Conservation (phyloP, 2,888 invertebrate species). For the Himalopsyche tibetana region DNA sequence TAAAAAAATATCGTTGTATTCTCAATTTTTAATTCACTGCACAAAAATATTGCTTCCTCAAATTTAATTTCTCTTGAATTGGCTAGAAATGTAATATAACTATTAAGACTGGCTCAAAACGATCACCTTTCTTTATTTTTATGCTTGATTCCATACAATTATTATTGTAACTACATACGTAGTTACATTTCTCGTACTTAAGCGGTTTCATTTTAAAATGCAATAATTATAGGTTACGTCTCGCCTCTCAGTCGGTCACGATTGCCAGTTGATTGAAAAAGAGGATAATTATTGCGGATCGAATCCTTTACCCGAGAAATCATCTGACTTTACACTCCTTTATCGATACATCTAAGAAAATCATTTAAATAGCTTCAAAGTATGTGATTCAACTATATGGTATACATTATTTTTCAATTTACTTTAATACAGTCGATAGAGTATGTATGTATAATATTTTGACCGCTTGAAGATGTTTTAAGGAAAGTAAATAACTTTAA, state of each 20-base stretch:
- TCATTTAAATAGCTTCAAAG: background rate
- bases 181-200: background rate
- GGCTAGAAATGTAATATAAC: too few relatives aligned
- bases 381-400: too few relatives aligned
- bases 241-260: conserved; percentile 53
- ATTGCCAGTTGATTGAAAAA: conserved; percentile 54
- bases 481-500: too few relatives aligned
- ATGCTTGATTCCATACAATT: conserved; percentile 7
- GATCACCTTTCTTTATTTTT: background rate
- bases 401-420: too few relatives aligned
- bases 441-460: too few relatives aligned
- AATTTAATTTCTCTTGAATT: too few relatives aligned
- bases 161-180: background rate
- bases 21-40: too few relatives aligned
- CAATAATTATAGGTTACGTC: conserved; percentile 53
- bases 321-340: conserved; percentile 26
- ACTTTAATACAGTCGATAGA: too few relatives aligned
- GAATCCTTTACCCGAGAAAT: conserved; percentile 49
- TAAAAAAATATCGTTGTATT: too few relatives aligned
- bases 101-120: too few relatives aligned
- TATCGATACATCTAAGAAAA: background rate
- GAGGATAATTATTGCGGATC: conserved; percentile 52
- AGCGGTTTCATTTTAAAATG: conserved; percentile 52
- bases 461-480: too few relatives aligned
- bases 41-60: too few relatives aligned